phyloP scores from a whole-genome alignment of 2,113 vertebrate genomes.

The Plectropomus leopardus region DNA sequence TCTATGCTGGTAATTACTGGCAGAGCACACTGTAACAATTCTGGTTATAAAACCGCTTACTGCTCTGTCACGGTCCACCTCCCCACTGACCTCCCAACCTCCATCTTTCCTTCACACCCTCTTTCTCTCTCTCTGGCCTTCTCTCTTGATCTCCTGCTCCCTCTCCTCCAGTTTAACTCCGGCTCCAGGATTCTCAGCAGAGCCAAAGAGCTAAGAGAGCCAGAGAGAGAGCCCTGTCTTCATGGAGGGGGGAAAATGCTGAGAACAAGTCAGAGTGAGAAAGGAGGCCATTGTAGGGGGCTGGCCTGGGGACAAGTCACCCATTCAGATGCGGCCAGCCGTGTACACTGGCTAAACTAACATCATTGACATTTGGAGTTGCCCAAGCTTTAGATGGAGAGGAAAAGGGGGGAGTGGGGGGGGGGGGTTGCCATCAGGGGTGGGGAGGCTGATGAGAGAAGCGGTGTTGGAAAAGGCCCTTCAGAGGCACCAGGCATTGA shows the following conservation, averaged over 20 bases:
- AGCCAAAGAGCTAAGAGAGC: conserved; percentile 70
- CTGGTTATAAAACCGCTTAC: conserved; percentile 74
- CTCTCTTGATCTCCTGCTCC: conserved; percentile 39
- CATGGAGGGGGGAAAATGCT: conserved; percentile 75
- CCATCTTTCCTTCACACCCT: conserved; percentile 48
- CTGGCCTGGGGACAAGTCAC: conserved; percentile 86
- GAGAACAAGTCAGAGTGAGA: conserved; percentile 85
- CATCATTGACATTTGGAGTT: conserved; percentile 88
- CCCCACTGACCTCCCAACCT: conserved; percentile 55
- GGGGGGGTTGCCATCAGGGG: conserved; percentile 40
- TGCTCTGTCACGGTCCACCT: conserved; percentile 77
- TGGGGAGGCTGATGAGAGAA: conserved; percentile 54
- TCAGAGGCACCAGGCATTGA: conserved; percentile 77
- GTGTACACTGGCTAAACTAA: conserved; percentile 90
- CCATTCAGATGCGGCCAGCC: conserved; percentile 87
- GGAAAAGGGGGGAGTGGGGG: conserved; percentile 73
- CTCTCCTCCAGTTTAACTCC: conserved; percentile 60
- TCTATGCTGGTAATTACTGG: conserved; percentile 77
- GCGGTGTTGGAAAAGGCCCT: conserved; percentile 68
- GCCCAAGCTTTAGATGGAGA: conserved; percentile 80
- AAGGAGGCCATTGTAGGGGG: conserved; percentile 87
- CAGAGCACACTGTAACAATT: conserved; percentile 75
- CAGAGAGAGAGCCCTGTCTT: conserved; percentile 76
- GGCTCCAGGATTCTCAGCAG: conserved; percentile 55
- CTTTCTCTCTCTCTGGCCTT: conserved; percentile 39